Evolutionary conservation across 1,140 invertebrate genomes (phyloP).

Genomic region (Drosophila bipectinata): DNA sequence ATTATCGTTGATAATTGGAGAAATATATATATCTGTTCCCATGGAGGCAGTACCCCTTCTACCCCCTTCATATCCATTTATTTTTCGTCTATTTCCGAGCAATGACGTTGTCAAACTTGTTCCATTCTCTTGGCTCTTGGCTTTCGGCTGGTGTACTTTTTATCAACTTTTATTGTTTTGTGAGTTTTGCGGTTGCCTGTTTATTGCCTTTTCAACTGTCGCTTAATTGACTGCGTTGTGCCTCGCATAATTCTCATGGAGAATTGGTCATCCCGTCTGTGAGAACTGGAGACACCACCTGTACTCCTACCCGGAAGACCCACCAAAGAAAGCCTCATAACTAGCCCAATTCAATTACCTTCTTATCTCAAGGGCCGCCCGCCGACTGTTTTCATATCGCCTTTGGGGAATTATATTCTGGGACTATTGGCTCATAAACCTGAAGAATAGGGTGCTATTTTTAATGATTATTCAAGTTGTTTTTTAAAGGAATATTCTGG

Average conservation of each 20-base stretch:
- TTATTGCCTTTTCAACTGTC: constrained; percentile 73
- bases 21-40: constrained; percentile 45
- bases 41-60: constrained; percentile 25
- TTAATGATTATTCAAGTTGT: no score
- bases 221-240: constrained; percentile 74
- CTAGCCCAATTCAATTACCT: constrained; percentile 4
- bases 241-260: constrained; percentile 14
- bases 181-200: constrained; percentile 66
- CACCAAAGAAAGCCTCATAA: neutral
- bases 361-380: constrained; percentile 33
- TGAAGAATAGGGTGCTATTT: no score
- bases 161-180: constrained; percentile 80
- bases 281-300: constrained; percentile 25
- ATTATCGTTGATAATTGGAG: constrained; percentile 54
- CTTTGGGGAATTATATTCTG: neutral
- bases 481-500: no score
- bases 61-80: neutral
- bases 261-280: constrained; percentile 3
- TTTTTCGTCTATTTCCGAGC: constrained; percentile 35
- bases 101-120: constrained; percentile 77
- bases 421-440: constrained; percentile 26
- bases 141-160: constrained; percentile 42
- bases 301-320: no score
- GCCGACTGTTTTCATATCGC: constrained; percentile 5
- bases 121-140: constrained; percentile 27